Percentiles rank a stretch among this genome's conserved stretches.
These are phyloP conservation scores for Catamblyrhynchus diadema DNA, from an alignment of 2,797 vertebrate species.

Conservation along the genomic window DNA sequence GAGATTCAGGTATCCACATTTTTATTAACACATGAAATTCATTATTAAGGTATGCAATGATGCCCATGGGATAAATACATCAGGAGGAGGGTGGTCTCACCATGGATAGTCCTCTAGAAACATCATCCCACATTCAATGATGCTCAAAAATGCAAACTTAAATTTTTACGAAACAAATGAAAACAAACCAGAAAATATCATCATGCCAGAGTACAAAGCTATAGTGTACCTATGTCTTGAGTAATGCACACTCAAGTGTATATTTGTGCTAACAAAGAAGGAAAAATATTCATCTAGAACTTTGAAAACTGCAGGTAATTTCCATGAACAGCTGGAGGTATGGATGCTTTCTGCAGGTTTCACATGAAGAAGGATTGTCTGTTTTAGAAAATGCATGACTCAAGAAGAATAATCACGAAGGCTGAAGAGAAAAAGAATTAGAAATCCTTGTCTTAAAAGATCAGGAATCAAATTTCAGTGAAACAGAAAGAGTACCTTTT, in stretches of 20 bases:
- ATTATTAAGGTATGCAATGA: neutral
- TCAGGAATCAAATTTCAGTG: neutral
- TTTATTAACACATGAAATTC: neutral
- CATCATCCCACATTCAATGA: neutral
- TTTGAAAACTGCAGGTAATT: neutral
- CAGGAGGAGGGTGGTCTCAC: neutral
- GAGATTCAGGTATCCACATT: neutral
- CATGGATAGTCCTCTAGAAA: neutral
- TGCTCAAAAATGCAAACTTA: neutral
- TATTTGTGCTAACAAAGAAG: neutral
- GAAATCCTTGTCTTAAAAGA: neutral
- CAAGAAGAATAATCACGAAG: neutral
- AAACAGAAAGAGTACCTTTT: neutral
- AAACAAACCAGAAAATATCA: neutral
- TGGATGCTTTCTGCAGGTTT: neutral
- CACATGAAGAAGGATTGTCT: neutral
- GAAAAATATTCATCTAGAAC: neutral
- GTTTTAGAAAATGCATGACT: neutral
- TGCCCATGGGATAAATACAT: neutral
- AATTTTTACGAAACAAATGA: neutral
- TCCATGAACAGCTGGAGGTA: fast-evolving
- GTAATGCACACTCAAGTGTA: neutral
- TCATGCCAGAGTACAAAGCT: neutral
- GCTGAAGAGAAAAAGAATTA: neutral
- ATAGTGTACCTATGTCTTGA: neutral